Evolutionary conservation across 2,797 vertebrate genomes (phyloP), one percentile per base, ranked within the genome.

Genomic region (Gymnoscopelus braueri): DNA sequence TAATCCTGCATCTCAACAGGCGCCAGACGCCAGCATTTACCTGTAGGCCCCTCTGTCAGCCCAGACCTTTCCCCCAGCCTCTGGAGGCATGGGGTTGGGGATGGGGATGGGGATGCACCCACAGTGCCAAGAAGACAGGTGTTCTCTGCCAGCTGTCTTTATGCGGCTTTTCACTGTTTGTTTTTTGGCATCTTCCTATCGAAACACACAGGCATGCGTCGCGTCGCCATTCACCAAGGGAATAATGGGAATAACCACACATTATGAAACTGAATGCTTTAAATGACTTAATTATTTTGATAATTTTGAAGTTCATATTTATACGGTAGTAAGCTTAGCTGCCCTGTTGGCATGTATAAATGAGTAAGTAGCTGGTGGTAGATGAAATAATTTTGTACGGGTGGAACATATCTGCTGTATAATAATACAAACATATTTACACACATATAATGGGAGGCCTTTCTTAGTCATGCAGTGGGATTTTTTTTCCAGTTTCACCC

Each of bases 91-190:
- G 32, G 26, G 26, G 29, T 84, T 85, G 88, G 91, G 91, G 90
- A 92, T 79, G 48, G 68, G 71, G 87, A 32, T 35, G 35, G 39
- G 67, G 70, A 87, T 82, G 82, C 78, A 82, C 76, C 81, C 81
- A 82, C 84, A 76, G 79, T 89, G 86, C 86, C 84, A 88, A 89
- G 85, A 83, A 90, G 87, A 88, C 92, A 93, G 91, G 89, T 93
- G 92, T 88, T 92, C 80, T 69, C 68, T 77, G 88, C 92, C 92
- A 94, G 90, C 92, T 93, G 92, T 88, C 87, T 74, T 54, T 63
- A 19, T 19, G 61, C 79, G 78, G 81, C 50, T 67, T 80, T 19
- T 82, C 81, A 75, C 73, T 24, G 14, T 7, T 39, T 39, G 0
- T 76, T 32, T 73, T 63, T 66, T 67, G 73, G 24, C 76, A 76